Percentiles rank a stretch among this genome's conserved stretches.
These are phyloP conservation scores for Apodemus speciosus DNA, from an alignment of 2,113 vertebrate species.

Conservation along the genomic window DNA sequence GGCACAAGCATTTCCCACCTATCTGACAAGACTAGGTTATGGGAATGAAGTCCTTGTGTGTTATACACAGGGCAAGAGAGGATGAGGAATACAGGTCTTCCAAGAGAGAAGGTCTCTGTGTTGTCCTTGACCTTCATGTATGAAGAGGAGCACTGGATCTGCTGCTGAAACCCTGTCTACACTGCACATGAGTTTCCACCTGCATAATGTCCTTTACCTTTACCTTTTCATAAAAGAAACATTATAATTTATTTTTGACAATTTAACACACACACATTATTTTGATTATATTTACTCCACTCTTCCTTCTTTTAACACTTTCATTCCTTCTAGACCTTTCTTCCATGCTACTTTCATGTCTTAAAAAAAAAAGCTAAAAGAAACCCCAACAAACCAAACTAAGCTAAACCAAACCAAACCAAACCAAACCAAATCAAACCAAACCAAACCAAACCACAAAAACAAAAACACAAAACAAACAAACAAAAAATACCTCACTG, in stretches of 20 bases:
- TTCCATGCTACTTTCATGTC: neutral
- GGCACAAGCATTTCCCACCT: neutral
- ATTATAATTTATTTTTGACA: neutral
- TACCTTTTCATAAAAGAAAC: neutral
- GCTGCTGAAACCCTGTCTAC: neutral
- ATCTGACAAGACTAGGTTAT: neutral
- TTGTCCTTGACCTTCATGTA: accelerated
- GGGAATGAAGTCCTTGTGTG: neutral
- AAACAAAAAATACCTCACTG: too few relatives aligned
- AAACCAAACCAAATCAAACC: too few relatives aligned
- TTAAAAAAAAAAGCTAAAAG: neutral
- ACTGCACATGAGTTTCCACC: neutral
- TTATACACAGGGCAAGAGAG: neutral
- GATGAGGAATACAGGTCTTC: neutral
- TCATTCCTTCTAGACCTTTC: neutral
- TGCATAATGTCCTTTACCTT: neutral
- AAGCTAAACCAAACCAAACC: too few relatives aligned
- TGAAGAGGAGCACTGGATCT: neutral
- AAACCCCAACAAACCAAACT: too few relatives aligned
- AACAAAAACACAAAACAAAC: too few relatives aligned
- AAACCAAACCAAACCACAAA: too few relatives aligned
- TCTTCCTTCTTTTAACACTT: neutral
- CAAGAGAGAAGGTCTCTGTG: too few relatives aligned
- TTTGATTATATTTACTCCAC: neutral
- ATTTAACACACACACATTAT: neutral